Evolutionary conservation across 2,113 vertebrate species (phyloP).

Genomic region (Eulemur macaco): DNA sequence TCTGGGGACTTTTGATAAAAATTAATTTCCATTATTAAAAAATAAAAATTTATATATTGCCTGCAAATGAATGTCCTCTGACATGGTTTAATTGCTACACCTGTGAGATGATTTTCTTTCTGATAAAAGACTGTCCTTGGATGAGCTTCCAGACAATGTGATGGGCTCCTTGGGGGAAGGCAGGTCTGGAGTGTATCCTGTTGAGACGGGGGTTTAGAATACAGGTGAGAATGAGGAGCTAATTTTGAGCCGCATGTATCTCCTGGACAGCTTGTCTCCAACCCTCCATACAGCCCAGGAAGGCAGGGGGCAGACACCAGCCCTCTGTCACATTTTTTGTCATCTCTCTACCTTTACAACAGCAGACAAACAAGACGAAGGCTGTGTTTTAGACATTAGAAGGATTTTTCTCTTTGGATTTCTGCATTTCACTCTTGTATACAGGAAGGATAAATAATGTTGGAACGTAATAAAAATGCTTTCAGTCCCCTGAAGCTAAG

Average conservation of each 20-base stretch:
- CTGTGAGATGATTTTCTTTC: not conserved
- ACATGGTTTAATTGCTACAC: not conserved
- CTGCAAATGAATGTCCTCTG: not conserved
- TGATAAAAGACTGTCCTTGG: not conserved
- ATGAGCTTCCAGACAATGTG: not conserved
- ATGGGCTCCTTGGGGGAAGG: not conserved
- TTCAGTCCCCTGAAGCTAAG: slow-evolving; percentile 77
- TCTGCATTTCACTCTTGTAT: slow-evolving; percentile 66
- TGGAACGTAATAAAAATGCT: slow-evolving; percentile 80
- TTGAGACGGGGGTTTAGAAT: not conserved
- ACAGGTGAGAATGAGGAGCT: not conserved
- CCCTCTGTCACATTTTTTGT: not conserved
- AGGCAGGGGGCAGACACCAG: not conserved
- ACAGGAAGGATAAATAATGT: slow-evolving; percentile 77
- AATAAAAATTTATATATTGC: not conserved
- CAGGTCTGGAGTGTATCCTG: not conserved
- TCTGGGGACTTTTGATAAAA: not conserved
- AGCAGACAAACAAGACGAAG: slow-evolving; percentile 51
- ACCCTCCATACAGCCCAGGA: fast-evolving
- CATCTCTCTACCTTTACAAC: not conserved
- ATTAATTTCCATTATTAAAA: not conserved
- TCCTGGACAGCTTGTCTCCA: too few species aligned
- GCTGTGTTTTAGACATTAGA: slow-evolving; percentile 56
- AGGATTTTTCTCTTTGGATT: slow-evolving; percentile 68
- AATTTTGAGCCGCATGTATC: not conserved